Evolutionary conservation across 2,888 invertebrate genomes (phyloP).

Genomic region (Plutella xylostella): DNA sequence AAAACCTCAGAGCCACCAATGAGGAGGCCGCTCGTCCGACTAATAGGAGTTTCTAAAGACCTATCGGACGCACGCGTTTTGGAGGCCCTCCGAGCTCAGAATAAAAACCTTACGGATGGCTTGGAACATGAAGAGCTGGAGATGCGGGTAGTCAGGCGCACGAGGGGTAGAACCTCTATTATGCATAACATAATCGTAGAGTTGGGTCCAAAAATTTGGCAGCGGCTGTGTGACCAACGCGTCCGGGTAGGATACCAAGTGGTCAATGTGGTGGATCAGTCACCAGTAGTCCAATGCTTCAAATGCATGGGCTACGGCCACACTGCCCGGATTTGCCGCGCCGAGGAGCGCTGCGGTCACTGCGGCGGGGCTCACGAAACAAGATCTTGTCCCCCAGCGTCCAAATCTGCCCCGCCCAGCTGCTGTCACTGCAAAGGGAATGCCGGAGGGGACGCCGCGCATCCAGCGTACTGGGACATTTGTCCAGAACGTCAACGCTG

Average conservation of each 20-base stretch:
- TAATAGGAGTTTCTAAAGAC: too few species aligned
- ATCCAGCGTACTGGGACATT: background rate
- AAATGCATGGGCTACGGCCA: too few species aligned
- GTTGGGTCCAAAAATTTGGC: too few species aligned
- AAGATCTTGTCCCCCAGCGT: background rate
- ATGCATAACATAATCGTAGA: background rate
- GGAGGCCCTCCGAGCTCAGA: background rate
- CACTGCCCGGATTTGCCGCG: too few species aligned
- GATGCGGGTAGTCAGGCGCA: background rate
- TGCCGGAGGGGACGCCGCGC: background rate
- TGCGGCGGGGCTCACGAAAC: background rate
- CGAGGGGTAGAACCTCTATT: background rate
- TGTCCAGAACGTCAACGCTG: conserved; percentile 2
- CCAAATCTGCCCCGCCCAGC: background rate
- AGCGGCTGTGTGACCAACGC: too few species aligned
- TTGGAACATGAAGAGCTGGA: background rate
- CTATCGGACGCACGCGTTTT: too few species aligned
- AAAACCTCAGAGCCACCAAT: too few species aligned
- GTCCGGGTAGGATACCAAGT: too few species aligned
- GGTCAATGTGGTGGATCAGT: background rate
- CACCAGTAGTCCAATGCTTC: background rate
- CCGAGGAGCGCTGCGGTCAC: background rate
- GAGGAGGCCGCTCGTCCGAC: too few species aligned
- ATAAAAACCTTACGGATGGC: background rate
- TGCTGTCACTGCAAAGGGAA: background rate